These are phyloP conservation scores for Leptothorax acervorum DNA, from an alignment of 2,888 invertebrate genomes.

Conservation along the genomic window DNA sequence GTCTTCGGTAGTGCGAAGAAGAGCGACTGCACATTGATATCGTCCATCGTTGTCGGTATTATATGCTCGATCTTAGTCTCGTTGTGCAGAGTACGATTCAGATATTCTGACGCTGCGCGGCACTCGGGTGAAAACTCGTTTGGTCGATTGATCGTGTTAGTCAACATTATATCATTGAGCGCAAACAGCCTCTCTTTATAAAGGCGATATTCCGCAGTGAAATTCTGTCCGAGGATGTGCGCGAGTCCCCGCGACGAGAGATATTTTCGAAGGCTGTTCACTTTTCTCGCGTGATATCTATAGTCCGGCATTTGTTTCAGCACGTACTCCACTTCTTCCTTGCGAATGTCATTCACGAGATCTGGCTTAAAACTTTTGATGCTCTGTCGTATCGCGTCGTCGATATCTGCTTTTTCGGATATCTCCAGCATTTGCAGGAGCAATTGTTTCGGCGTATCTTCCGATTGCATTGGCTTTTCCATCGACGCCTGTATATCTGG, in stretches of 20 bases:
- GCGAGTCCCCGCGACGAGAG: background rate
- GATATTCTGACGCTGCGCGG: background rate
- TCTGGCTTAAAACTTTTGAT: background rate
- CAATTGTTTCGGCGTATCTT: slow-evolving; percentile 42
- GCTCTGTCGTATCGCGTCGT: background rate
- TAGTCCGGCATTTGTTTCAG: slow-evolving; percentile 35
- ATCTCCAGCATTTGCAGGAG: slow-evolving; percentile 27
- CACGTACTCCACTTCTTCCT: slow-evolving; percentile 27
- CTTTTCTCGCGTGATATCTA: slow-evolving; percentile 20
- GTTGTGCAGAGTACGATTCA: slow-evolving; percentile 21
- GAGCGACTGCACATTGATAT: slow-evolving; percentile 35
- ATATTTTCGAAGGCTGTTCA: slow-evolving; percentile 18
- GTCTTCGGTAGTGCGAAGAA: slow-evolving; percentile 48
- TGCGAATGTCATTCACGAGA: slow-evolving; percentile 1
- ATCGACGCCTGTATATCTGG: background rate
- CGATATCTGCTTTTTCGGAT: background rate
- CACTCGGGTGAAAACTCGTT: background rate
- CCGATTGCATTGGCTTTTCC: background rate
- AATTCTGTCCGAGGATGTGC: slow-evolving; percentile 3
- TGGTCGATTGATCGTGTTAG: background rate
- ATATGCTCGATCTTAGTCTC: background rate
- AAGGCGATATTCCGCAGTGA: background rate
- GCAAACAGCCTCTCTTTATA: background rate
- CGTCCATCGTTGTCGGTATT: background rate
- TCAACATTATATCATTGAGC: background rate